Evolutionary conservation across 2,113 vertebrate genomes (phyloP).

Genomic region (Platanista minor): DNA sequence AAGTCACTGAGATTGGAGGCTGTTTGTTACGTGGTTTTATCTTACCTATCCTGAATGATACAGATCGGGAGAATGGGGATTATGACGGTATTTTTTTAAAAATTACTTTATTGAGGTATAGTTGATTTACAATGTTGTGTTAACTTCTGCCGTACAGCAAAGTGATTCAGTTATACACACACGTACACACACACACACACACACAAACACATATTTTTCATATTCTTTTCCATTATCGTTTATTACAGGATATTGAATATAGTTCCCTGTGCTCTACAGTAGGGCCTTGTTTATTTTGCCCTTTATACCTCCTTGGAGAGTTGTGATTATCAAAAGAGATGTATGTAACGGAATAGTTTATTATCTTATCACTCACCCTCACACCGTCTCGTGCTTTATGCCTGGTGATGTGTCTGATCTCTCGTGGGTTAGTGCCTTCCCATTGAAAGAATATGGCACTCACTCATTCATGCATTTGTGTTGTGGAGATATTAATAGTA

Average conservation of each 20-base stretch:
- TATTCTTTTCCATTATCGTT: too few relatives aligned
- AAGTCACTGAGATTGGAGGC: too few relatives aligned
- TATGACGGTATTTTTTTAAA: too few relatives aligned
- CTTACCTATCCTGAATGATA: too few relatives aligned
- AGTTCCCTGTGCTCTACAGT: too few relatives aligned
- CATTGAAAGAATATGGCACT: not conserved
- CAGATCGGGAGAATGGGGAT: too few relatives aligned
- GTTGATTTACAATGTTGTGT: not conserved
- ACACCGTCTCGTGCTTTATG: not conserved
- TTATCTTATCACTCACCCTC: not conserved
- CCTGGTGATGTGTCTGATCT: not conserved
- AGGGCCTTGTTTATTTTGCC: not conserved
- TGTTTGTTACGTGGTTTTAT: too few relatives aligned
- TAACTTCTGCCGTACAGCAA: not conserved
- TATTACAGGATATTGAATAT: too few relatives aligned
- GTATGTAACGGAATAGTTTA: not conserved
- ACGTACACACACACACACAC: too few relatives aligned
- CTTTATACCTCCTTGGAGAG: not conserved
- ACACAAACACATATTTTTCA: too few relatives aligned
- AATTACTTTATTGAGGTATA: not conserved
- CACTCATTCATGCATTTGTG: rapidly evolving
- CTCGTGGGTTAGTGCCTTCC: not conserved
- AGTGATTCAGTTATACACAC: not conserved
- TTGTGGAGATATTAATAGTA: rapidly evolving
- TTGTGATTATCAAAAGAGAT: not conserved